A percentile compares a stretch with the other conserved stretches of the same genome.
Evolutionary conservation across 2,888 invertebrate genomes (phyloP).

Genomic region (Leptinotarsa juncta): DNA sequence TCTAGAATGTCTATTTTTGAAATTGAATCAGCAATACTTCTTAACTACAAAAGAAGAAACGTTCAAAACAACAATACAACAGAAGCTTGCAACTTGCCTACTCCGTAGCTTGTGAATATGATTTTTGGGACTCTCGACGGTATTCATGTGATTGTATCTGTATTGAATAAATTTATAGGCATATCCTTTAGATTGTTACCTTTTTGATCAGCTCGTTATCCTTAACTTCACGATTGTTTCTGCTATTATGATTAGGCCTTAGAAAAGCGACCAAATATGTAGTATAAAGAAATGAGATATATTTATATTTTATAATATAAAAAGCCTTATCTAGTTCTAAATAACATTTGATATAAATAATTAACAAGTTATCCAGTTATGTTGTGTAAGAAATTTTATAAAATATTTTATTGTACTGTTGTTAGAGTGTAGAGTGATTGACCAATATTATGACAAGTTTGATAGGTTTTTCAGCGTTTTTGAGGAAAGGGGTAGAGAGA

Average conservation of each 20-base stretch:
- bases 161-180: neutral
- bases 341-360: slow-evolving; percentile 47
- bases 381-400: slow-evolving; percentile 53
- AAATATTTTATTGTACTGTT: slow-evolving; percentile 51
- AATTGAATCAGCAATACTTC: too few species aligned
- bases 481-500: slow-evolving; percentile 45
- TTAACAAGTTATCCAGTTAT: slow-evolving; percentile 49
- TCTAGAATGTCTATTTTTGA: too few species aligned
- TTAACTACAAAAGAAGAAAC: too few species aligned
- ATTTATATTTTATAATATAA: slow-evolving; percentile 56
- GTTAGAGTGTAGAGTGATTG: slow-evolving; percentile 49
- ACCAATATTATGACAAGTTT: slow-evolving; percentile 51
- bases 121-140: neutral
- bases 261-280: slow-evolving; percentile 61
- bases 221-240: slow-evolving; percentile 36
- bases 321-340: slow-evolving; percentile 62
- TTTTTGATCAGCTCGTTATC: neutral
- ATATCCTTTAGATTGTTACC: neutral
- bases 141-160: neutral
- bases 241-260: slow-evolving; percentile 48
- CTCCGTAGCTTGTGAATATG: neutral
- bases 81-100: too few species aligned
- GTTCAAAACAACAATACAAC: too few species aligned
- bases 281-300: slow-evolving; percentile 41
- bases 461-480: slow-evolving; percentile 42